Base-by-base conservation (phyloP, 2,797 vertebrate species). In the Loris lydekkerianus region DNA sequence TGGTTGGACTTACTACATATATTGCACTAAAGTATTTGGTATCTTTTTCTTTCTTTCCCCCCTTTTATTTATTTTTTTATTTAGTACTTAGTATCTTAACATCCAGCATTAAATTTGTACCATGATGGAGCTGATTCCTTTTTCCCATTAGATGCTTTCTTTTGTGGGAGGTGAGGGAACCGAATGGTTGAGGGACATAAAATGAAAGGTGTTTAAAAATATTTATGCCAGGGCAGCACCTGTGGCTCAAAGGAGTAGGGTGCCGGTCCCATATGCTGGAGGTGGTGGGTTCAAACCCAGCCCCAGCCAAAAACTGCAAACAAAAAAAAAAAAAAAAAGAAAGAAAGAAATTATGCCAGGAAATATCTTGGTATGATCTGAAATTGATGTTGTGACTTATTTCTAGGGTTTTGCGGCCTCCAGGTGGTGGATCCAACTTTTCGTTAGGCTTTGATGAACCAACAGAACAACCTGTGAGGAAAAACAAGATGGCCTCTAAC, bases 401-500 rank as follows among this genome's bases (percentile, higher is more conserved):
- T 95, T 60, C 6, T 96, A 99, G 99, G 97, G 98, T 99, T 94
- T 98, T 99, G 98, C 99, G 99, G 93, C 99, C 99, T 98, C 99
- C 99, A 0, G 99, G 99, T 2, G 99, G 99, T 0, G 99, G 98
- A 20, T 99, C 99, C 97, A 99, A 99, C 98, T 99, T 99, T 96
- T 98, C 99, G 14, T 97, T 99, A 92, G 99, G 99, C 70, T 98
- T 99, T 86, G 99, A 99, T 0, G 99, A 99, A 93, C 99, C 99
- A 60, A 98, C 99, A 96, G 98, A 99, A 2, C 98, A 98, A 34
- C 99, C 99, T 0, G 95, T 97, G 88, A 98, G 99, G 97, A 99
- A 99, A 98, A 99, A 99, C 98, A 99, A 99, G 97, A 99, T 99
- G 99, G 99, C 99, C 94, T 99, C 99, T 92, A 99, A 98, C 97